Conservation (phyloP, 2,797 vertebrate genomes). For the Artibeus jamaicensis region DNA sequence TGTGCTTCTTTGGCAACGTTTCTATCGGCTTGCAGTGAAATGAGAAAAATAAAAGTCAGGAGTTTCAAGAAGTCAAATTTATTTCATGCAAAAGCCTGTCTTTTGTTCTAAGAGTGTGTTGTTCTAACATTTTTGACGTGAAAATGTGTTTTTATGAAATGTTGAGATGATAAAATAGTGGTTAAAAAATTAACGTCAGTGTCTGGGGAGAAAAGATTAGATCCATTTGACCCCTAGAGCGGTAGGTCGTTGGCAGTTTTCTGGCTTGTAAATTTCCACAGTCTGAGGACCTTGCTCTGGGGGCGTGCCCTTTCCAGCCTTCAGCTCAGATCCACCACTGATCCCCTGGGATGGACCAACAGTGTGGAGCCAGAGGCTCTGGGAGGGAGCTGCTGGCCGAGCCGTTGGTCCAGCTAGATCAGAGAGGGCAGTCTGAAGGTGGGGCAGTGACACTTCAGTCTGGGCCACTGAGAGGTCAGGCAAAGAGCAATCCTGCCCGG, state of each 20-base stretch:
- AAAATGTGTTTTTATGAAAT: background rate
- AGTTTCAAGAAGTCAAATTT: background rate
- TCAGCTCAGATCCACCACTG: background rate
- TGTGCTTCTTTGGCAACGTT: background rate
- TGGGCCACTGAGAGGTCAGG: background rate
- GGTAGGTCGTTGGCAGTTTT: background rate
- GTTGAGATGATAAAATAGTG: background rate
- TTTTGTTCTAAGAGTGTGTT: background rate
- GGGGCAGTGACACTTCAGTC: background rate
- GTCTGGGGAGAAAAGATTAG: background rate
- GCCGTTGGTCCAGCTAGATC: background rate
- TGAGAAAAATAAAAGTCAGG: background rate
- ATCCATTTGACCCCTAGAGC: background rate
- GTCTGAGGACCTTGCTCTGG: background rate
- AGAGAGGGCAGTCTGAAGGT: background rate
- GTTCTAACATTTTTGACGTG: background rate
- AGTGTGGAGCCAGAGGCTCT: background rate
- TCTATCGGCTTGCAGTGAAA: background rate
- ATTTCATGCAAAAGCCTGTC: background rate
- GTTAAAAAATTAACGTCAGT: background rate
- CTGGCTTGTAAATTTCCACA: background rate
- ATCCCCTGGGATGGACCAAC: background rate
- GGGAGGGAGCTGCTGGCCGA: background rate
- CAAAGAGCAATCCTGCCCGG: background rate
- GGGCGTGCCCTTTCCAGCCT: background rate